Evolutionary conservation across 2,113 vertebrate species (phyloP).

Genomic region (Gopherus evgoodei): DNA sequence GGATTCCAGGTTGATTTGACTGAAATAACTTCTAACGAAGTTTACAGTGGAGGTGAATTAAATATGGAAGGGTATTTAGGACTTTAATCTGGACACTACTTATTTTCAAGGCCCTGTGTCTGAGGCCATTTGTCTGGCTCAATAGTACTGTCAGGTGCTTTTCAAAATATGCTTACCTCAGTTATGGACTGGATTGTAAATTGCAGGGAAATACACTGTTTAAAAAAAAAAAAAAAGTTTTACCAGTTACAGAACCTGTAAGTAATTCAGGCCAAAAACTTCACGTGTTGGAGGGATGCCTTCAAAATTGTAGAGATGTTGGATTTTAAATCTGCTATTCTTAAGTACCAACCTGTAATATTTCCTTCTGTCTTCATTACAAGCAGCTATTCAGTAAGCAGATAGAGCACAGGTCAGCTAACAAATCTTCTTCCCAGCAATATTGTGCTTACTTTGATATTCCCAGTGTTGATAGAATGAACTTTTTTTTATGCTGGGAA

Average conservation of each 20-base stretch:
- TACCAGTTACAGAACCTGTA: neutral
- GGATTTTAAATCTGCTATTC: neutral
- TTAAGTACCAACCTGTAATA: neutral
- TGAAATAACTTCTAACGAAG: neutral
- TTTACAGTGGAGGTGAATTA: neutral
- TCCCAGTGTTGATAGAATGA: no score
- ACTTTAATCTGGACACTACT: constrained; percentile 18
- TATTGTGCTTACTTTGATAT: neutral
- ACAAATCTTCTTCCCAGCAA: neutral
- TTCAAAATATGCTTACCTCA: neutral
- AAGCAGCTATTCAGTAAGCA: neutral
- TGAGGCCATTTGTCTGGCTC: neutral
- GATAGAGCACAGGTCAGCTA: neutral
- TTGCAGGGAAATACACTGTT: neutral
- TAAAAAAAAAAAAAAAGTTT: neutral
- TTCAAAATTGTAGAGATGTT: neutral
- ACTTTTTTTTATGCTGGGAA: no score
- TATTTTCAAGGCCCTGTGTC: neutral
- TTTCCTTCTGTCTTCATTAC: neutral
- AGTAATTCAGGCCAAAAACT: neutral
- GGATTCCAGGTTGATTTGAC: neutral
- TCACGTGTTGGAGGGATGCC: neutral
- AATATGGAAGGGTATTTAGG: constrained; percentile 4
- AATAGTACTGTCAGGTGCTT: neutral
- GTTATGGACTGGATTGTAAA: neutral